A percentile compares a stretch with the other conserved stretches of the same genome.
These are phyloP conservation scores for Salvator merianae DNA, from an alignment of 2,113 vertebrate species.

Conservation along the genomic window DNA sequence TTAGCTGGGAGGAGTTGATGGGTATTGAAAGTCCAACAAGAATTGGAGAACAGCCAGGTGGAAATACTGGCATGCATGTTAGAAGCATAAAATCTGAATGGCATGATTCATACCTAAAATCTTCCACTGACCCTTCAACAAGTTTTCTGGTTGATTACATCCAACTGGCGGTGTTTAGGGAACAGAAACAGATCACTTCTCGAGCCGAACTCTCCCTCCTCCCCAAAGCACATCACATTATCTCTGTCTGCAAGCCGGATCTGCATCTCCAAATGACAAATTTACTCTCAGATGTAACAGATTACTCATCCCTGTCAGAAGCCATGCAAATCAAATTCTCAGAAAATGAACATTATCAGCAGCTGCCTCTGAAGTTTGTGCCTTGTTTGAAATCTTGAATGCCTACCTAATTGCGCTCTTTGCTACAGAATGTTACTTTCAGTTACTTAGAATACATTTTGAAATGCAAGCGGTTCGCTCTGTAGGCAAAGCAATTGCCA, in stretches of 20 bases:
- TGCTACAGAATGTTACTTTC: conserved; percentile 1
- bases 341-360: neutral
- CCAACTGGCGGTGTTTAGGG: neutral
- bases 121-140: neutral
- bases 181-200: neutral
- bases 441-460: conserved; percentile 7
- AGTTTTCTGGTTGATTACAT: neutral
- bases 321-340: neutral
- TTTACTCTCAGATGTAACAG: neutral
- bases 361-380: conserved; percentile 7
- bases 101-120: neutral
- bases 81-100: neutral
- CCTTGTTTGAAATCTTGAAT: conserved; percentile 25
- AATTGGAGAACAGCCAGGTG: too few species aligned
- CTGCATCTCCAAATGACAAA: neutral
- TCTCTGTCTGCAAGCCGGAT: neutral
- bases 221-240: neutral
- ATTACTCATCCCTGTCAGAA: conserved; percentile 26
- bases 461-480: neutral
- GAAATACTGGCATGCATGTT: too few species aligned
- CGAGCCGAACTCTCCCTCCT: neutral
- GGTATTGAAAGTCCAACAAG: too few species aligned
- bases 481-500: neutral
- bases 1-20: too few species aligned
- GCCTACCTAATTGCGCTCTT: conserved; percentile 24